phyloP scores from a whole-genome alignment of 1,140 invertebrate species.

The Polypedilum vanderplanki region DNA sequence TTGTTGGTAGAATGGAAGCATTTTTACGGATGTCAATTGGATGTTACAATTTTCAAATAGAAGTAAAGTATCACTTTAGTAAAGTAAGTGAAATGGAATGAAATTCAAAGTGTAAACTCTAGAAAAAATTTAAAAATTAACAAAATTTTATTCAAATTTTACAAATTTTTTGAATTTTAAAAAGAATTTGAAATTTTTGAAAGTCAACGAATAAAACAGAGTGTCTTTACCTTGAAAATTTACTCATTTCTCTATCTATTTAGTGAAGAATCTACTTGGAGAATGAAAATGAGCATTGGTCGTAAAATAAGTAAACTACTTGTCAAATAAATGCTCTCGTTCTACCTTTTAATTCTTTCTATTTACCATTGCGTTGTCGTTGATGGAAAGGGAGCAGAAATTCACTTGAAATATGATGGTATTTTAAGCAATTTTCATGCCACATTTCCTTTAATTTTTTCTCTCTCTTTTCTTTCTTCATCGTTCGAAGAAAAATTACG shows the following conservation, averaged over 20 bases:
- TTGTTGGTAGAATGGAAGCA: conserved; percentile 23
- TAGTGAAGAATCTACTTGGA: background rate
- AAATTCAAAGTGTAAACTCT: no score
- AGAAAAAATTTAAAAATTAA: no score
- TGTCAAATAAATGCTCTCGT: background rate
- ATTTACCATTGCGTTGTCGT: background rate
- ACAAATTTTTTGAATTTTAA: no score
- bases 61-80: background rate
- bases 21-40: conserved; percentile 24
- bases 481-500: conserved; percentile 5
- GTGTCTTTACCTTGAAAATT: no score
- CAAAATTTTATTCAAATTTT: no score
- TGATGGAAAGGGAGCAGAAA: background rate
- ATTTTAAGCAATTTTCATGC: conserved; percentile 27
- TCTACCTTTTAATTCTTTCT: background rate
- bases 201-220: no score
- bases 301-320: background rate
- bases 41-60: conserved; percentile 16
- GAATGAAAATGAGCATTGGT: background rate
- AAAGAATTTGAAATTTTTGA: no score
- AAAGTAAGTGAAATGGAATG: no score
- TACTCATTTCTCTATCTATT: background rate
- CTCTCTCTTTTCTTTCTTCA: background rate
- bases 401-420: conserved; percentile 28
- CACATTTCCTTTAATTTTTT: conserved; percentile 20